These are phyloP conservation scores for Holothuria scabra DNA, from an alignment of 53 echinoderm and acorn worm species.

Conservation along the genomic window DNA sequence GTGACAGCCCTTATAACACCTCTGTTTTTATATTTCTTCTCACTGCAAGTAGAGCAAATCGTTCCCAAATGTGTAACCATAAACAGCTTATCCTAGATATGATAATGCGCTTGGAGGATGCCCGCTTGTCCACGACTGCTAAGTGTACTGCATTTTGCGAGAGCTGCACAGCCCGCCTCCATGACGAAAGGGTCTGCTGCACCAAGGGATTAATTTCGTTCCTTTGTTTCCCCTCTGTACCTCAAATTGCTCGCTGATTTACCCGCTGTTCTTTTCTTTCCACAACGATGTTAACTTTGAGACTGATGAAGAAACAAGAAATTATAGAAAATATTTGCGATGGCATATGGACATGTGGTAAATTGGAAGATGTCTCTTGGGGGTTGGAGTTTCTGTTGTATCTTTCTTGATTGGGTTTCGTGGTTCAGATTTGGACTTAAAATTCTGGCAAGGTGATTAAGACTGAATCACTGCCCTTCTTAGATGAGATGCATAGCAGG, in stretches of 20 bases:
- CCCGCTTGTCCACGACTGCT: not conserved
- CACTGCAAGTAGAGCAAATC: conserved; percentile 23
- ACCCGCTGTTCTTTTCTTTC: not conserved
- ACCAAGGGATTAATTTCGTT: conserved; percentile 12
- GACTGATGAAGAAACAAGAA: not conserved
- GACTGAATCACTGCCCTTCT: conserved; percentile 33
- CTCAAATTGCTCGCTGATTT: conserved; percentile 11
- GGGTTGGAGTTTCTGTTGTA: no score
- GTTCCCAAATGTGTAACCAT: conserved; percentile 38
- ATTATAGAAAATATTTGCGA: conserved; percentile 29
- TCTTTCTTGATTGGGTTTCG: no score
- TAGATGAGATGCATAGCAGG: not conserved
- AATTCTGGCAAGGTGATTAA: conserved; percentile 34
- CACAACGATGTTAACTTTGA: no score
- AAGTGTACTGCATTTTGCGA: no score
- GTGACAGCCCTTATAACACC: no score
- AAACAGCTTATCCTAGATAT: conserved; percentile 45
- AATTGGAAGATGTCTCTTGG: no score
- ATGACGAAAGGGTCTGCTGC: no score
- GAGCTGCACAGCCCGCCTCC: no score
- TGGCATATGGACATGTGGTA: conserved; percentile 25
- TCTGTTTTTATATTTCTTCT: not conserved
- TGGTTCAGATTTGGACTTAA: conserved; percentile 8
- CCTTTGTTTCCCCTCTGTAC: conserved; percentile 24
- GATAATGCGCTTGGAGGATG: conserved; percentile 4